Evolutionary conservation across 2,113 vertebrate species (phyloP).

Genomic region (Cynoglossus semilaevis): DNA sequence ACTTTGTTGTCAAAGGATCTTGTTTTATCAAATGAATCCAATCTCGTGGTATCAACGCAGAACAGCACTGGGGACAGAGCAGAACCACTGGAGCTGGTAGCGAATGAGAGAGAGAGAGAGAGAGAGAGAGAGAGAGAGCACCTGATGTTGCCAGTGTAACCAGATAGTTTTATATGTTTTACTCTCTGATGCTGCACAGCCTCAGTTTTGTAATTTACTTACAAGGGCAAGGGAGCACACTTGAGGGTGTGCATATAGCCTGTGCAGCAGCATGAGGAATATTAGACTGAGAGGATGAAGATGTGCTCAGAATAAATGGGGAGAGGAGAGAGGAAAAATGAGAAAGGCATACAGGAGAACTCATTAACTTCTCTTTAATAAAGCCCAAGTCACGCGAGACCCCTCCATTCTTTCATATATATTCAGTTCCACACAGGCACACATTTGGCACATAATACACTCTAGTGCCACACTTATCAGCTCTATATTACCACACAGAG

Average conservation of each 20-base stretch:
- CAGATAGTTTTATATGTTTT: conserved; percentile 25
- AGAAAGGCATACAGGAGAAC: conserved; percentile 66
- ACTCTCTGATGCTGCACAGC: conserved; percentile 8
- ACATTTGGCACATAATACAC: conserved; percentile 27
- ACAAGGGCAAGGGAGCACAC: conserved; percentile 27
- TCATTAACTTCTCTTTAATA: conserved; percentile 77
- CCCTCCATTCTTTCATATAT: conserved; percentile 62
- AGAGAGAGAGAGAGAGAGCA: conserved; percentile 11
- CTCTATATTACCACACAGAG: conserved; percentile 34
- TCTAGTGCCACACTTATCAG: conserved; percentile 25
- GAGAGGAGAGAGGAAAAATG: conserved; percentile 52
- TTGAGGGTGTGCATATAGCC: conserved; percentile 35
- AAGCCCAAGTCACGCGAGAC: conserved; percentile 63
- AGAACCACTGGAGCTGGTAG: conserved; percentile 51
- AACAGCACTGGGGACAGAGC: conserved; percentile 19
- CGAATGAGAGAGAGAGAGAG: conserved; percentile 8
- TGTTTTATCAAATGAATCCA: conserved; percentile 34
- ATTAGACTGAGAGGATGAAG: conserved; percentile 37
- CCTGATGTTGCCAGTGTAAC: conserved; percentile 26
- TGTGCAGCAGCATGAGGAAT: conserved; percentile 36
- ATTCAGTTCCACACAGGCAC: conserved; percentile 22
- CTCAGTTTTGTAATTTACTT: conserved; percentile 52
- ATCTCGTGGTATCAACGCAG: not conserved
- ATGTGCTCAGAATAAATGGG: conserved; percentile 50
- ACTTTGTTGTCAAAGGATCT: conserved; percentile 27